Percentiles rank a stretch among this genome's conserved stretches.
phyloP scores from a whole-genome alignment of 2,888 invertebrate genomes.

The Syrphus vitripennis region DNA sequence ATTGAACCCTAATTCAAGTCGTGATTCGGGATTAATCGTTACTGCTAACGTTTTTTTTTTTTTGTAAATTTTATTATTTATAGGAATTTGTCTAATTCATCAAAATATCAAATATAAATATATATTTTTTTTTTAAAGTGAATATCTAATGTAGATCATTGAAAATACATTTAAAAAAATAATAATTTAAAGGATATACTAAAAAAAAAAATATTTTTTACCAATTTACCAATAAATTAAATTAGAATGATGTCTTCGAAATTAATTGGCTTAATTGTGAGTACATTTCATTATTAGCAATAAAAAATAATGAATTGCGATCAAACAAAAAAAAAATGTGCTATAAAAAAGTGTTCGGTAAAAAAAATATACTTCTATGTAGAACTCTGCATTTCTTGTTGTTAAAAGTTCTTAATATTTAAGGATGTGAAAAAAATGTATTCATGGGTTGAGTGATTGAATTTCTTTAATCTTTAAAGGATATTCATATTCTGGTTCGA shows the following conservation, averaged over 20 bases:
- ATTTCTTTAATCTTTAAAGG: not conserved
- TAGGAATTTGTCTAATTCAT: not conserved
- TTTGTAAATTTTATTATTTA: not conserved
- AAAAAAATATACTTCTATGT: not conserved
- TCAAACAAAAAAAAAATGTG: not conserved
- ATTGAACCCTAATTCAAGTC: slow-evolving; percentile 75
- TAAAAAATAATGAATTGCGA: not conserved
- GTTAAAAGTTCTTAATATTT: not conserved
- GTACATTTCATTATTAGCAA: slow-evolving; percentile 21
- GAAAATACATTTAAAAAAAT: not conserved
- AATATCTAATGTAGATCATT: not conserved
- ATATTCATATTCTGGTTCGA: not conserved
- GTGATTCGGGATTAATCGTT: slow-evolving; percentile 71
- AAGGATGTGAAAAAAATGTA: not conserved
- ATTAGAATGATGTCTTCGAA: slow-evolving; percentile 51
- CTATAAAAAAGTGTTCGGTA: not conserved
- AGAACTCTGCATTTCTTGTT: too few relatives aligned
- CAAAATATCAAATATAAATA: not conserved
- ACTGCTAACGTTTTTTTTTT: slow-evolving; percentile 28
- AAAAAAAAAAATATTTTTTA: not conserved
- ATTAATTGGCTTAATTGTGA: slow-evolving; percentile 54
- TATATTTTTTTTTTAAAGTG: not conserved
- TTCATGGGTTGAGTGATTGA: not conserved
- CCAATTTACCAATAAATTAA: not conserved
- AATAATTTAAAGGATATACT: not conserved